A percentile compares a stretch with the other conserved stretches of the same genome.
Conservation (phyloP, 1,140 invertebrate species). For the Harlomillsia oculata region DNA sequence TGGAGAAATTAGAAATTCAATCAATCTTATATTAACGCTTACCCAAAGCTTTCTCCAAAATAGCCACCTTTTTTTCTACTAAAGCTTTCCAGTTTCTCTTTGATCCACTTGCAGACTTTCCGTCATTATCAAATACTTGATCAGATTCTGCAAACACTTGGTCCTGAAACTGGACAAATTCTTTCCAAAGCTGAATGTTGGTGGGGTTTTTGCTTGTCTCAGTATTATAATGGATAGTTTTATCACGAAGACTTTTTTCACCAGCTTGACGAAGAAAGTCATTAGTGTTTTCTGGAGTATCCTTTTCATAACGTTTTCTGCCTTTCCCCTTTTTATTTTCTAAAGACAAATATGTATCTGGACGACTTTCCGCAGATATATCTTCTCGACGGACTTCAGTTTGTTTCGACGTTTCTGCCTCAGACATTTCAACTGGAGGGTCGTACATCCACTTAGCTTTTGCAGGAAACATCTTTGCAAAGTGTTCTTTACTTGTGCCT, state of each 20-base stretch:
- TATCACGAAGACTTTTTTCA: constrained; percentile 9
- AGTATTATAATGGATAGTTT: constrained; percentile 21
- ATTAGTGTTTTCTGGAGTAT: too few species aligned
- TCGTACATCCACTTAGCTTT: not conserved
- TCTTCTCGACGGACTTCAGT: not conserved
- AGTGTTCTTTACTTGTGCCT: constrained; percentile 10
- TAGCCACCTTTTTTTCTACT: constrained; percentile 30
- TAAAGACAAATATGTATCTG: not conserved
- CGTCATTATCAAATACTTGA: constrained; percentile 7
- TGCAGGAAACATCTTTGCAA: not conserved
- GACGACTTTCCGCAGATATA: not conserved
- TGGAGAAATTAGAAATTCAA: not conserved
- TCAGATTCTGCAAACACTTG: constrained; percentile 22
- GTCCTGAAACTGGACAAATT: constrained; percentile 33
- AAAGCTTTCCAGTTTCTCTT: constrained; percentile 21
- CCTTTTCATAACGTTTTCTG: too few species aligned
- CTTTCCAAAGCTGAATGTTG: constrained; percentile 28
- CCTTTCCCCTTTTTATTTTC: not conserved
- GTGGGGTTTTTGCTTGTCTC: constrained; percentile 19
- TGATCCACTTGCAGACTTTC: not conserved
- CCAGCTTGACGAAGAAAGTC: constrained; percentile 2
- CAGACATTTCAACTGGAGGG: not conserved
- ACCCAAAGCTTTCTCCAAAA: constrained; percentile 31
- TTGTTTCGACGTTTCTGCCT: not conserved
- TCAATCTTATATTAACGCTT: not conserved